Conservation (phyloP, 2,797 vertebrate genomes). For the Malurus leucopterus region DNA sequence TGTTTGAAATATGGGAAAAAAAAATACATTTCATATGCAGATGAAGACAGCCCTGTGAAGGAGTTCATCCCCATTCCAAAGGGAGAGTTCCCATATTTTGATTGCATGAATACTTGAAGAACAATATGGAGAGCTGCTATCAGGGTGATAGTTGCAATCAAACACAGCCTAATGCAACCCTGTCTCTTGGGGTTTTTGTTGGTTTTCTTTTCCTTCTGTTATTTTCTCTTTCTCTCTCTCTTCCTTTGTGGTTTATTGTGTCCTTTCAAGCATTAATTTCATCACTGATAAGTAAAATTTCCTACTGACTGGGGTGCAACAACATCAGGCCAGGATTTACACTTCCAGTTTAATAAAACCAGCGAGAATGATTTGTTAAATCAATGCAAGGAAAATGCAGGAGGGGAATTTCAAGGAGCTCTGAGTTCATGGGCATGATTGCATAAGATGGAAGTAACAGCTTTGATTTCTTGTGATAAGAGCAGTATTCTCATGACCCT, state of each 20-base stretch:
- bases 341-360: neutral
- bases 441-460: neutral
- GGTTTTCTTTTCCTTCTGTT: accelerated
- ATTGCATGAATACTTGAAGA: neutral
- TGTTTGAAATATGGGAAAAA: neutral
- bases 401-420: neutral
- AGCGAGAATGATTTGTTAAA: neutral
- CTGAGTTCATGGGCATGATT: neutral
- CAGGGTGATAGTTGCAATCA: neutral
- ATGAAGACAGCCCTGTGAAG: neutral
- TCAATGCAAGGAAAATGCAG: neutral
- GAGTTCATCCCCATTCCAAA: neutral
- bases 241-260: neutral
- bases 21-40: neutral
- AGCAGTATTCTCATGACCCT: neutral
- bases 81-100: neutral
- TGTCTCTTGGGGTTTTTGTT: neutral
- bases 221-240: neutral
- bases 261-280: conserved; percentile 26
- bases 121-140: neutral
- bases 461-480: neutral
- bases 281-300: neutral
- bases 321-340: neutral
- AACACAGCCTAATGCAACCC: neutral
- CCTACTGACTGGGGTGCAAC: neutral